phyloP scores from a whole-genome alignment of 1,140 invertebrate species.

The Linepithema humile region DNA sequence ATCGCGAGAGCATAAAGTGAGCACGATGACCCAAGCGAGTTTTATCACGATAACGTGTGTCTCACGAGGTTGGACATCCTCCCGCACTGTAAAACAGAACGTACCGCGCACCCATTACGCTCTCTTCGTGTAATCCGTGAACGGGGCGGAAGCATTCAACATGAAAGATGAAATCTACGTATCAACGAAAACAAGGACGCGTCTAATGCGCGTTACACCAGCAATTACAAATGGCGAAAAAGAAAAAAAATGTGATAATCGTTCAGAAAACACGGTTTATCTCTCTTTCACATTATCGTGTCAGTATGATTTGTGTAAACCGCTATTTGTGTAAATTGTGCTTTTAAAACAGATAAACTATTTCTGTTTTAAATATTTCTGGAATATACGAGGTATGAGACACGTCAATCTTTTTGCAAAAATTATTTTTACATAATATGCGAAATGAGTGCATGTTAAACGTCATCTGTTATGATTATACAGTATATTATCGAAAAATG shows the following conservation, averaged over 20 bases:
- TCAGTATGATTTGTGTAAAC: background rate
- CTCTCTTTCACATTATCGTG: background rate
- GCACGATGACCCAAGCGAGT: slow-evolving; percentile 44
- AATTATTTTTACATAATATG: background rate
- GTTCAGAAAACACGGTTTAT: background rate
- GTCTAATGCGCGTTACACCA: background rate
- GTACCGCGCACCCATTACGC: slow-evolving; percentile 35
- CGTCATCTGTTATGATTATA: background rate
- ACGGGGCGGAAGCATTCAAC: slow-evolving; percentile 16
- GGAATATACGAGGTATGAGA: background rate
- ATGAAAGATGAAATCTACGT: slow-evolving; percentile 30
- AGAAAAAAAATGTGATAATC: background rate
- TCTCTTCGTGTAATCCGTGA: slow-evolving; percentile 34
- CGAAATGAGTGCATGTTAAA: background rate
- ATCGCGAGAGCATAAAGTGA: slow-evolving; percentile 46
- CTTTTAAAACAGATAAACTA: too few relatives aligned
- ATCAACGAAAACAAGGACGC: background rate
- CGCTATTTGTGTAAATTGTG: too few relatives aligned
- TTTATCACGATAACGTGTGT: slow-evolving; percentile 57
- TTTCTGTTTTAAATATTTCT: background rate
- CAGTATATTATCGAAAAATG: too few relatives aligned
- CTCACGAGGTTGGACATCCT: slow-evolving; percentile 9
- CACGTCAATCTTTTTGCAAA: background rate
- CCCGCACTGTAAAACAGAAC: slow-evolving; percentile 40
- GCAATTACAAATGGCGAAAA: background rate